Conservation (phyloP, 2,888 invertebrate species). For the Hirtodrosophila histrioides region DNA sequence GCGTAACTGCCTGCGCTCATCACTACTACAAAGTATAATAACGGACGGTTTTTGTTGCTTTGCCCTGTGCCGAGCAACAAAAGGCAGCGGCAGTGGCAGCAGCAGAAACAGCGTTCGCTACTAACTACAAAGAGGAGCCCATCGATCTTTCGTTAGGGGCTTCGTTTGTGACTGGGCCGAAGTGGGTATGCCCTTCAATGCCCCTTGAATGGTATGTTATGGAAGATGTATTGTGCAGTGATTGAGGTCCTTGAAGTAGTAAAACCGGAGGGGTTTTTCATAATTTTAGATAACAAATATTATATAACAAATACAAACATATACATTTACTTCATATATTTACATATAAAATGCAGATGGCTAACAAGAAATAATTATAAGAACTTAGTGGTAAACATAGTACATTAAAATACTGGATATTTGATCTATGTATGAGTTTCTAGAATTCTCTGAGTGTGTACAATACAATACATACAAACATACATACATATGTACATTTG, state of each 20-base stretch:
- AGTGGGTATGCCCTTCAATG: slow-evolving; percentile 47
- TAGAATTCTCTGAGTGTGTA: neutral
- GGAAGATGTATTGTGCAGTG: slow-evolving; percentile 4
- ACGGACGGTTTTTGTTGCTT: slow-evolving; percentile 53
- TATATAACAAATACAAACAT: neutral
- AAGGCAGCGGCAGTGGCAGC: slow-evolving; percentile 32
- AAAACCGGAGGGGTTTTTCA: neutral
- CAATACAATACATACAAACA: no score
- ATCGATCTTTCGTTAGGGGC: slow-evolving; percentile 51
- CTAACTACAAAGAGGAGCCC: slow-evolving; percentile 50
- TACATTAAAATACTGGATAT: no score
- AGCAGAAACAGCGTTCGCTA: slow-evolving; percentile 32
- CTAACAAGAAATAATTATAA: neutral
- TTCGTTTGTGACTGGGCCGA: slow-evolving; percentile 49
- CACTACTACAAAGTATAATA: slow-evolving; percentile 42
- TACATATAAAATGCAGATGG: neutral
- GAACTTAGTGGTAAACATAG: no score
- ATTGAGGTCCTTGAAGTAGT: slow-evolving; percentile 18
- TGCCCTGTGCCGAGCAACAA: slow-evolving; percentile 38
- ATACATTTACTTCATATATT: neutral
- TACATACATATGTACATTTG: no score
- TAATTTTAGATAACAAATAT: slow-evolving; percentile 1
- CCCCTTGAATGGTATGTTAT: slow-evolving; percentile 17
- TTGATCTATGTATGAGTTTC: neutral
- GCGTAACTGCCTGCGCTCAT: slow-evolving; percentile 24